Evolutionary conservation across 35 echinoderm and acorn worm species (phyloP).

Genomic region (Patiria miniata): DNA sequence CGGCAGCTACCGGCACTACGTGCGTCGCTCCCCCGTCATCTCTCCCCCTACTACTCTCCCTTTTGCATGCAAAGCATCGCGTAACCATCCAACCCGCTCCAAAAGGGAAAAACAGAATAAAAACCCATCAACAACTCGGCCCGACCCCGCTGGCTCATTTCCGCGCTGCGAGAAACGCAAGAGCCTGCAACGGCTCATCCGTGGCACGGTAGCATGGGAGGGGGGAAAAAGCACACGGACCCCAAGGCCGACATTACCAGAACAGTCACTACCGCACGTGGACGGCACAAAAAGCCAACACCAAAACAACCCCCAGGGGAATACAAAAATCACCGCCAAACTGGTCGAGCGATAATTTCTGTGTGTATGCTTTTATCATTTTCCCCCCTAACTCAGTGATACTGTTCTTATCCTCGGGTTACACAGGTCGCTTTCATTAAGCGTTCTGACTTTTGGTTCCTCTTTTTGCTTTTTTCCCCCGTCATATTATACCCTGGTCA

Average conservation of each 20-base stretch:
- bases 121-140: neutral
- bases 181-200: neutral
- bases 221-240: conserved; percentile 15
- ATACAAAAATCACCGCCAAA: neutral
- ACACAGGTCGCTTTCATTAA: neutral
- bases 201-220: neutral
- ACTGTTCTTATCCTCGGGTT: neutral
- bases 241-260: neutral
- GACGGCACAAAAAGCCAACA: neutral
- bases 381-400: conserved; percentile 9
- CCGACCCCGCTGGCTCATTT: conserved; percentile 20
- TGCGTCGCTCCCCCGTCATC: neutral
- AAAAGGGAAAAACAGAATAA: neutral
- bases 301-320: neutral
- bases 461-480: too few relatives aligned
- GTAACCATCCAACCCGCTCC: neutral
- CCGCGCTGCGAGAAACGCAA: neutral
- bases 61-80: neutral
- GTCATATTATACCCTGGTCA: too few relatives aligned
- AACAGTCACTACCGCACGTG: neutral
- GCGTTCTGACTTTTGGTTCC: too few relatives aligned
- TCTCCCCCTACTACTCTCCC: neutral
- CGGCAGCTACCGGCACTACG: neutral
- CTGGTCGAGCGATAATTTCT: conserved; percentile 11
- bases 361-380: neutral